Conservation (phyloP, 2,888 invertebrate species). For the Apamea anceps region DNA sequence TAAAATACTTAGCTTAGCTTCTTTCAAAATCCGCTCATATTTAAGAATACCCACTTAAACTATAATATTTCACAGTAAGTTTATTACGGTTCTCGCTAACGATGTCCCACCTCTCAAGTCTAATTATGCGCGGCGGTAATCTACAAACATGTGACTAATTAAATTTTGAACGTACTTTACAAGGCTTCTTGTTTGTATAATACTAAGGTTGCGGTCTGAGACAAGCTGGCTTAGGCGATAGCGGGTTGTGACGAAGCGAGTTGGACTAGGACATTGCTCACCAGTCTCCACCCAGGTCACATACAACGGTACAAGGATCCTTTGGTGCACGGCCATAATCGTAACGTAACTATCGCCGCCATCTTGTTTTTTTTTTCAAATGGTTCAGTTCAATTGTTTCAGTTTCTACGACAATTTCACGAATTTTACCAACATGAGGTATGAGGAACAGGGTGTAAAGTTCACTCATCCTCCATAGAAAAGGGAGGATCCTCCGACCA, state of each 20-base stretch:
- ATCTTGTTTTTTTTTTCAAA: no score
- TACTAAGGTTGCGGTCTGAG: neutral
- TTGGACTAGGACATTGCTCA: neutral
- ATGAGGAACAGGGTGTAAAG: no score
- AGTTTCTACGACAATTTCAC: no score
- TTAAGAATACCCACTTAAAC: neutral
- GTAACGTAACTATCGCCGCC: no score
- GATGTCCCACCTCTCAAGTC: neutral
- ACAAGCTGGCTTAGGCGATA: neutral
- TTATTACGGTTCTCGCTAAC: conserved; percentile 6
- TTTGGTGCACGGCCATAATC: no score
- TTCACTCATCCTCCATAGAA: no score
- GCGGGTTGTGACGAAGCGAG: neutral
- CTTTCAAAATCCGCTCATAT: neutral
- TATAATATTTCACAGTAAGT: neutral
- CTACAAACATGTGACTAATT: conserved; percentile 41
- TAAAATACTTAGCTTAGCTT: neutral
- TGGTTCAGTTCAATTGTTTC: no score
- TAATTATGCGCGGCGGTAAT: conserved; percentile 43
- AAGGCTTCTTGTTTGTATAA: conserved; percentile 34
- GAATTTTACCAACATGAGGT: no score
- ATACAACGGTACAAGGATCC: no score
- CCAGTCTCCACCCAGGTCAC: no score
- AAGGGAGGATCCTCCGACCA: no score
- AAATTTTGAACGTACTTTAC: conserved; percentile 37